phyloP scores from a whole-genome alignment of 2,113 vertebrate genomes.

The Furnarius figulus region DNA sequence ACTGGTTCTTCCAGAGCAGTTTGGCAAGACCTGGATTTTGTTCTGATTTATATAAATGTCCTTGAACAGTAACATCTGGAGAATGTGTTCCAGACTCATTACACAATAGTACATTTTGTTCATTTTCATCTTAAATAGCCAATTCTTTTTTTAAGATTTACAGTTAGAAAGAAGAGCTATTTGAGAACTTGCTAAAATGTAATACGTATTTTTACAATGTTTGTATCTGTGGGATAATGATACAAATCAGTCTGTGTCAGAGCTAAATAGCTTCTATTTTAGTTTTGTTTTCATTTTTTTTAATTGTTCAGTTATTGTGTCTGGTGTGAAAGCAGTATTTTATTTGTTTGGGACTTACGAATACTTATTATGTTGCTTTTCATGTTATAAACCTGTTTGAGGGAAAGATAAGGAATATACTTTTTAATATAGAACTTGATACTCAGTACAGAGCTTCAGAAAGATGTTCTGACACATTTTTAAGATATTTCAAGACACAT shows the following conservation, averaged over 20 bases:
- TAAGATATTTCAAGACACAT: neutral
- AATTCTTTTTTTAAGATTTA: conserved; percentile 14
- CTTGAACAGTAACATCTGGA: conserved; percentile 61
- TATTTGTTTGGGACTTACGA: neutral
- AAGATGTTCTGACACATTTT: neutral
- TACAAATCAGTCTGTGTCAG: neutral
- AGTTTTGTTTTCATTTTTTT: neutral
- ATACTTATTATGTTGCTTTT: neutral
- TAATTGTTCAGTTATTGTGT: neutral
- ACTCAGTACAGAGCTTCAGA: neutral
- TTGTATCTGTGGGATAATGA: neutral
- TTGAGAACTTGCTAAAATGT: neutral
- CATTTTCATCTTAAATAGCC: conserved; percentile 41
- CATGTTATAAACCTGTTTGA: neutral
- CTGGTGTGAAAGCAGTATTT: neutral
- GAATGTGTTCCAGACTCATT: conserved; percentile 21
- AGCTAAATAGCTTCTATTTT: neutral
- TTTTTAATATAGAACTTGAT: neutral
- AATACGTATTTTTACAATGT: neutral
- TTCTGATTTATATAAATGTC: conserved; percentile 45
- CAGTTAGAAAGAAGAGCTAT: neutral
- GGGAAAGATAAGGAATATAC: neutral
- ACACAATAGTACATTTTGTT: conserved; percentile 60
- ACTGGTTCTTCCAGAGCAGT: conserved; percentile 1
- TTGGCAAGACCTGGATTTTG: conserved; percentile 35